Evolutionary conservation across 2,113 vertebrate genomes (phyloP), one percentile per base, ranked within the genome.

Genomic region (Rhadina sibilatrix): DNA sequence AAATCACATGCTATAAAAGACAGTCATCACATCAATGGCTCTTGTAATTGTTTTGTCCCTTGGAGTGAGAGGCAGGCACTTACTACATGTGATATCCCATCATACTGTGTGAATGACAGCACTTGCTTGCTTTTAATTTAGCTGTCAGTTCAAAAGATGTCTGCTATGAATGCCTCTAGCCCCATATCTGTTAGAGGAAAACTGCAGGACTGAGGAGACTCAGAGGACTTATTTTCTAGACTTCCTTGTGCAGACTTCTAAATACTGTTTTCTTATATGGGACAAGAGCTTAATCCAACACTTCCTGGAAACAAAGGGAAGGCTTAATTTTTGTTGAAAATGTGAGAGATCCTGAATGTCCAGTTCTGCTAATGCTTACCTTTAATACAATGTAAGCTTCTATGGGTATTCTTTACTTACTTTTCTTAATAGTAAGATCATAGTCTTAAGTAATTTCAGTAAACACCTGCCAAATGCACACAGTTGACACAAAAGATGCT

Each of bases 41-140:
- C 90, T 94, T 83, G 83, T 90, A 93, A 94, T 96, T 95, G 93
- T 96, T 96, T 94, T 95, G 94, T 96, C 96, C 96, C 94, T 96
- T 92, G 72, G 94, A 95, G 90, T 95, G 92, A 97, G 95, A 97
- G 91, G 93, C 96, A 96, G 74, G 91, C 94, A 96, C 91, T 96
- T 95, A 94, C 93, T 97, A 70, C 72, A 94, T 95, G 94, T 95
- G 93, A 92, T 94, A 94, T 93, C 93, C 93, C 68, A 95, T 96
- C 92, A 89, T 65, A 91, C 83, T 87, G 94, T 90, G 90, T 96
- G 94, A 97, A 95, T 93, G 90, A 94, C 88, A 95, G 90, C 69
- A 50, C 75, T 95, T 90, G 87, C 92, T 95, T 95, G 71, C 93
- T 95, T 96, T 94, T 95, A 90, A 94, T 96, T 92, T 94, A 95